These are phyloP conservation scores for Drymonia ruficornis DNA, from an alignment of 2,888 invertebrate genomes.

Conservation along the genomic window DNA sequence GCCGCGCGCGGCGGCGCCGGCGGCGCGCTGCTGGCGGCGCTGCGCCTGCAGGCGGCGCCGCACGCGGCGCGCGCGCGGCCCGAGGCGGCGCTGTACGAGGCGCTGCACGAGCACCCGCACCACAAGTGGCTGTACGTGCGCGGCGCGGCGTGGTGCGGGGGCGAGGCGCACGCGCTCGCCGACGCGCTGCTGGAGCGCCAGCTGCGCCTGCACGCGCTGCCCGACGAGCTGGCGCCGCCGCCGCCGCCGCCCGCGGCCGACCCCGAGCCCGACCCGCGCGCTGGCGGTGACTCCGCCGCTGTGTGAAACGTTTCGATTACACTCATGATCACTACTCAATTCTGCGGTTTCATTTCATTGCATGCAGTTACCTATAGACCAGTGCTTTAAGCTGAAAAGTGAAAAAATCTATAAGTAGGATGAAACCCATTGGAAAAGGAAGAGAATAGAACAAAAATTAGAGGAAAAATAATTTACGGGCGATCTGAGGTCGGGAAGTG, in stretches of 20 bases:
- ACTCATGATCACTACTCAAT: not conserved
- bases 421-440: too few relatives aligned
- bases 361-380: too few relatives aligned
- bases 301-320: too few relatives aligned
- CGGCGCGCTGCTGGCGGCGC: constrained; percentile 30
- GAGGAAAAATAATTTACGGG: too few relatives aligned
- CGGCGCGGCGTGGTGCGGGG: constrained; percentile 62
- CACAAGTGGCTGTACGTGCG: constrained; percentile 57
- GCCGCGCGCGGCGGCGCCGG: constrained; percentile 28
- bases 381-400: too few relatives aligned
- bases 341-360: not conserved
- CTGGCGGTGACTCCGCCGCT: too few relatives aligned
- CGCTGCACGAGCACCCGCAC: constrained; percentile 37
- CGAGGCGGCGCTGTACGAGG: constrained; percentile 36
- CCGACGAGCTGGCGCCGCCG: constrained; percentile 88
- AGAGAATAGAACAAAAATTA: too few relatives aligned
- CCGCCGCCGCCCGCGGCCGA: too few relatives aligned
- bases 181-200: constrained; percentile 91
- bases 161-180: constrained; percentile 87
- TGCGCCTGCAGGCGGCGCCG: constrained; percentile 22
- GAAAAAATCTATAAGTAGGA: too few relatives aligned
- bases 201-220: constrained; percentile 89
- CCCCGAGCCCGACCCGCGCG: constrained; percentile 8
- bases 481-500: too few relatives aligned
- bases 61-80: constrained; percentile 23